phyloP scores from a whole-genome alignment of 2,888 invertebrate species.

The Drosophila birchii region DNA sequence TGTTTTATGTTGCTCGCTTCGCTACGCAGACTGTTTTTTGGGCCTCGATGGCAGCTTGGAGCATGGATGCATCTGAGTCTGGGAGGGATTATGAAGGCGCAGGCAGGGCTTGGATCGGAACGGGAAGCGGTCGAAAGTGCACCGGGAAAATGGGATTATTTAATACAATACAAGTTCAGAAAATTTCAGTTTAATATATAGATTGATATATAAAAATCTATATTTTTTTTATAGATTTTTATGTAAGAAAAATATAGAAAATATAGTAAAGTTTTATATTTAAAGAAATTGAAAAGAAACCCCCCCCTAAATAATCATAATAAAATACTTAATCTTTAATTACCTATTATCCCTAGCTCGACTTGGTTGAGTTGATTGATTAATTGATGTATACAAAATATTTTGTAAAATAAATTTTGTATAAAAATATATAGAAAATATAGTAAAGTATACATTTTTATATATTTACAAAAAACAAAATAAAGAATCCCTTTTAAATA shows the following conservation, averaged over 20 bases:
- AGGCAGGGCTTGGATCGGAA: slow-evolving; percentile 1
- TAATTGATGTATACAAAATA: too few relatives aligned
- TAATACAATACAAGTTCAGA: too few relatives aligned
- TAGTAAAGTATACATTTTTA: not conserved
- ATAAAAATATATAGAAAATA: too few relatives aligned
- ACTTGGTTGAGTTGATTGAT: too few relatives aligned
- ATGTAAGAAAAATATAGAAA: too few relatives aligned
- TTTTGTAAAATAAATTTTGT: too few relatives aligned
- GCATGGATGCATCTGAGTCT: slow-evolving; percentile 1
- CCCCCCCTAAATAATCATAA: too few relatives aligned
- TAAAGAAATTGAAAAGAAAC: too few relatives aligned
- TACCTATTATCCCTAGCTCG: not conserved
- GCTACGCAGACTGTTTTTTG: slow-evolving; percentile 50
- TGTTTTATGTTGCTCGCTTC: slow-evolving; percentile 83
- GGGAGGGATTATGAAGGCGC: not conserved
- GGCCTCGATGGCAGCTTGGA: slow-evolving; percentile 9
- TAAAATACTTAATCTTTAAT: not conserved
- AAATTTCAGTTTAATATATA: too few relatives aligned
- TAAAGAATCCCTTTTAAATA: not conserved
- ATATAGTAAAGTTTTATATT: not conserved
- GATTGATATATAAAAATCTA: too few relatives aligned
- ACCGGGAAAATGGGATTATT: not conserved
- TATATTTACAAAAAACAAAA: not conserved
- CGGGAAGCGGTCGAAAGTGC: not conserved
- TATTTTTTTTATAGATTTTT: too few relatives aligned